phyloP scores from a whole-genome alignment of 2,888 invertebrate species.

The Drosophila koepferae region DNA sequence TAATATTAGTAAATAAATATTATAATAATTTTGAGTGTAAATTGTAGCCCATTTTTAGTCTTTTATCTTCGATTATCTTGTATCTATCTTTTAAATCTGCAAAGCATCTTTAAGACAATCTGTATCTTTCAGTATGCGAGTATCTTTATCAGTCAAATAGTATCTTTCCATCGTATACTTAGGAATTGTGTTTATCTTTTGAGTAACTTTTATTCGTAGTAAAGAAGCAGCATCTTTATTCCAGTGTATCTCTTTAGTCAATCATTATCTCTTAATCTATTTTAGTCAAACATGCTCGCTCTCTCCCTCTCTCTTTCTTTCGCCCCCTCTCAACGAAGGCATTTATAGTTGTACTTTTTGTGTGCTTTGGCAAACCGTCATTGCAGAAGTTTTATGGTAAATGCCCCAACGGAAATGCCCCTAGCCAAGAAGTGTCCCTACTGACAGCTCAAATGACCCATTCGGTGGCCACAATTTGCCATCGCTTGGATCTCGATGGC shows the following conservation, averaged over 20 bases:
- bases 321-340: neutral
- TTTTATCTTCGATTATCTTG: neutral
- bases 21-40: too few species aligned
- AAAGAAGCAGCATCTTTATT: neutral
- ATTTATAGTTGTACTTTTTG: slow-evolving; percentile 1
- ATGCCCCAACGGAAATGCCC: slow-evolving; percentile 50
- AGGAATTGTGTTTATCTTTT: neutral
- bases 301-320: neutral
- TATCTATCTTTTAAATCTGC: neutral
- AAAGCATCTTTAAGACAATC: neutral
- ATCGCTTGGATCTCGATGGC: slow-evolving; percentile 36
- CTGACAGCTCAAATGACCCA: slow-evolving; percentile 61
- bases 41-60: too few species aligned
- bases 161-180: neutral
- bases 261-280: neutral
- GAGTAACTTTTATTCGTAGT: neutral
- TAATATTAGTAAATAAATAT: too few species aligned
- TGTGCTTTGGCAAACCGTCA: slow-evolving; percentile 8
- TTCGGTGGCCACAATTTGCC: slow-evolving; percentile 60
- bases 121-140: neutral
- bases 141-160: neutral
- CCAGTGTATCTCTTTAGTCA: neutral
- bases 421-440: slow-evolving; percentile 49
- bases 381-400: slow-evolving; percentile 26
- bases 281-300: neutral